Evolutionary conservation across 1,140 invertebrate species (phyloP).

Genomic region (Calliphora vicina): DNA sequence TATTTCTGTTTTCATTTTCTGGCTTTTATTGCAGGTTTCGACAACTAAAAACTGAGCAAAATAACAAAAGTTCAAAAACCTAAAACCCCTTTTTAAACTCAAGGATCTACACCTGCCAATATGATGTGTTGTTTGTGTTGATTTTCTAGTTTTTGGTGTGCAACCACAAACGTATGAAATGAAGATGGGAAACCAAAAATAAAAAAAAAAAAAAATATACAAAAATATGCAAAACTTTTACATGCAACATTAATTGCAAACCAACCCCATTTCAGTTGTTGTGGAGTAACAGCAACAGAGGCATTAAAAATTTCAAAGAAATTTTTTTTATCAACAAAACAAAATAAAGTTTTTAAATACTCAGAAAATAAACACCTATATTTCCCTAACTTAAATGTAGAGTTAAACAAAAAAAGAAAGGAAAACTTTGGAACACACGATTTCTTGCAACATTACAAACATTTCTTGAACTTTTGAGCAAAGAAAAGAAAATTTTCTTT

Average conservation of each 20-base stretch:
- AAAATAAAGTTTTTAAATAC: background rate
- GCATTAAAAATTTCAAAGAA: background rate
- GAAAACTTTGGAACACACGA: background rate
- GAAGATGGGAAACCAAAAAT: background rate
- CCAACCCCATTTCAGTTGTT: background rate
- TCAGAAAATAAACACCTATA: background rate
- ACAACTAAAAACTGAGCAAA: too few relatives aligned
- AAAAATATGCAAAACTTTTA: background rate
- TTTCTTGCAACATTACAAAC: background rate
- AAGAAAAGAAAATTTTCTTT: too few relatives aligned
- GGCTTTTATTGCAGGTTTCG: too few relatives aligned
- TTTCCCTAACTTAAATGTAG: background rate
- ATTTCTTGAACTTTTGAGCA: background rate
- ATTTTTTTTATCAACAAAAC: background rate
- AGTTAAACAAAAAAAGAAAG: background rate
- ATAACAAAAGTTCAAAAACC: too few relatives aligned
- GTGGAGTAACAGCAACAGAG: background rate
- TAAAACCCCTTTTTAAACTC: too few relatives aligned
- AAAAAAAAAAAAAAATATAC: background rate
- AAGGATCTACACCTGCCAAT: too few relatives aligned
- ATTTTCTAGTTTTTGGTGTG: background rate
- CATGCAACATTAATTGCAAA: background rate
- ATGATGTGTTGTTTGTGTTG: background rate
- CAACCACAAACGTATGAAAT: background rate
- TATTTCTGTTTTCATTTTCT: too few relatives aligned